Evolutionary conservation across 2,113 vertebrate genomes (phyloP).

Genomic region (Semicossyphus pulcher): DNA sequence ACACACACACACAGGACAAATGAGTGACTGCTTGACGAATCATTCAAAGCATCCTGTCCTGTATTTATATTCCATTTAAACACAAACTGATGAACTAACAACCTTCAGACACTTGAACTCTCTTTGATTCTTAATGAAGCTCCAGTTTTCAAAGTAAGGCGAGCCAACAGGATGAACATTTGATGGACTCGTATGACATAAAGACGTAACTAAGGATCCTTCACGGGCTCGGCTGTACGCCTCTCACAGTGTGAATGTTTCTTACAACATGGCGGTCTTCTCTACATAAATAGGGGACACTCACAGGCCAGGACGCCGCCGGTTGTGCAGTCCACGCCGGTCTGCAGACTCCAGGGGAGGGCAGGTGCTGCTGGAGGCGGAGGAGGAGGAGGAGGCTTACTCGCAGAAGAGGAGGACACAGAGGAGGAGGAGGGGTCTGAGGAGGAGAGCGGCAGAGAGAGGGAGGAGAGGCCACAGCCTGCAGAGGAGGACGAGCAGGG

Average conservation of each 20-base stretch:
- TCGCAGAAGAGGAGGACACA: slow-evolving; percentile 82
- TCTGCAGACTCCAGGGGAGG: slow-evolving; percentile 91
- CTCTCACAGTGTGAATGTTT: neutral
- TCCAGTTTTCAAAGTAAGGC: too few species aligned
- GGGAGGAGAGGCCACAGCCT: slow-evolving; percentile 53
- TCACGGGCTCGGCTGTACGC: too few species aligned
- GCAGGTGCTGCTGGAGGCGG: slow-evolving; percentile 76
- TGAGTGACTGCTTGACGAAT: too few species aligned
- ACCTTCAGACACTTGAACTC: too few species aligned
- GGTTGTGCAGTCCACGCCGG: slow-evolving; percentile 91
- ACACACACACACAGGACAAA: too few species aligned
- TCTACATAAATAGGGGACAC: slow-evolving; percentile 53
- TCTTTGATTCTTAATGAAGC: too few species aligned
- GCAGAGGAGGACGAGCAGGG: slow-evolving; percentile 78
- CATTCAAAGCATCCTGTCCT: too few species aligned
- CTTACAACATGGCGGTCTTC: neutral
- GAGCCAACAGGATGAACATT: too few species aligned
- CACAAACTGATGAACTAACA: too few species aligned
- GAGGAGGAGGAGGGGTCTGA: slow-evolving; percentile 82
- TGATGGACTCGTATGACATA: too few species aligned
- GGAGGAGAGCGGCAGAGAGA: slow-evolving; percentile 74
- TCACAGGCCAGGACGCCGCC: slow-evolving; percentile 92
- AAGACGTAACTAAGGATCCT: too few species aligned
- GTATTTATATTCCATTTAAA: too few species aligned
- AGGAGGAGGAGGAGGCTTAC: slow-evolving; percentile 78